Conservation (phyloP, 2,888 invertebrate species). For the Scaptomyza caliginosa region DNA sequence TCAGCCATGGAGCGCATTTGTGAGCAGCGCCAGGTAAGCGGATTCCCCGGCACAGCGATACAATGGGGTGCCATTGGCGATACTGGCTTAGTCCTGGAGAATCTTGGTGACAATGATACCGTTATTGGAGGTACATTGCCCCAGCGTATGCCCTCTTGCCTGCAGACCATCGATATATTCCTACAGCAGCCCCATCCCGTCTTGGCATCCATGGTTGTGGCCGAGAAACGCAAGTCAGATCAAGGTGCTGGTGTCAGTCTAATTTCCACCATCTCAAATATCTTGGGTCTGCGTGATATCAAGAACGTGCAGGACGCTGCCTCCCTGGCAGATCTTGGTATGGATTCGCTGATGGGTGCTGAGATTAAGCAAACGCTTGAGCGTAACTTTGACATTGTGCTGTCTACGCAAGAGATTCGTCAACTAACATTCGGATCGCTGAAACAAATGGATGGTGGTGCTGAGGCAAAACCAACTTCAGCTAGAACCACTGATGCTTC, state of each 20-base stretch:
- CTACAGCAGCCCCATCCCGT: slow-evolving; percentile 95
- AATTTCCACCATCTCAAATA: slow-evolving; percentile 93
- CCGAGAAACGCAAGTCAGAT: slow-evolving; percentile 90
- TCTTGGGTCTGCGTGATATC: slow-evolving; percentile 94
- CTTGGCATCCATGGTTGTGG: slow-evolving; percentile 92
- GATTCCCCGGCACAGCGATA: slow-evolving; percentile 94
- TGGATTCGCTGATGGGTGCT: slow-evolving; percentile 99
- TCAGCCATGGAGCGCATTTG: slow-evolving; percentile 98
- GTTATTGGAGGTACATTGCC: slow-evolving; percentile 98
- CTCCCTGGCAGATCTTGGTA: slow-evolving; percentile 96
- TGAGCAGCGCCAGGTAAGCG: slow-evolving; percentile 92
- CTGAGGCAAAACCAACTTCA: slow-evolving; percentile 57
- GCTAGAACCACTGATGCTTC: slow-evolving; percentile 10
- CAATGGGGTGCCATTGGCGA: slow-evolving; percentile 99
- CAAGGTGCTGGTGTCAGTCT: slow-evolving; percentile 87
- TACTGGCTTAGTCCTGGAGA: slow-evolving; percentile 95
- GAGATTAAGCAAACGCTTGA: slow-evolving; percentile 99
- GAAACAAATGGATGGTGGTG: slow-evolving; percentile 84
- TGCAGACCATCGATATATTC: slow-evolving; percentile 94
- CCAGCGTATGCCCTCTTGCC: slow-evolving; percentile 97
- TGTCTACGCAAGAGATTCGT: slow-evolving; percentile 96
- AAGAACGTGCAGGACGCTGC: slow-evolving; percentile 90
- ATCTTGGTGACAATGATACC: slow-evolving; percentile 94
- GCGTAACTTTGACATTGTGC: slow-evolving; percentile 94
- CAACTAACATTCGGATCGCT: slow-evolving; percentile 91